Evolutionary conservation across 2,888 invertebrate genomes (phyloP), one percentile per base, ranked within the genome.

Genomic region (Agrilus mali): DNA sequence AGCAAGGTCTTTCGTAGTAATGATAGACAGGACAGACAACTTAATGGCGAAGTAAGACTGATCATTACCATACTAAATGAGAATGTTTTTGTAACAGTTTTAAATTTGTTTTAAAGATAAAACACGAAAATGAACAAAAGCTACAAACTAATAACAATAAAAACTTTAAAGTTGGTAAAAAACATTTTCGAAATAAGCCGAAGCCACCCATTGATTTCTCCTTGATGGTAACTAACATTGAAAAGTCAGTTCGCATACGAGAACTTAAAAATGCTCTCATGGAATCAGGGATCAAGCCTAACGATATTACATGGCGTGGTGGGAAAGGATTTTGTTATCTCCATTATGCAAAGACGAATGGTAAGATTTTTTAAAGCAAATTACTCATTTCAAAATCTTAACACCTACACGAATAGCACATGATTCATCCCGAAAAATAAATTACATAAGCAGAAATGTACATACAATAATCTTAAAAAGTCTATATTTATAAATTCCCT

Each of bases 211-310:
- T 53, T 20, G 53, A 53, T 43, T 53, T 53, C 61, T 75, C 78
- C 6, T 53, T 73, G 34, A 67, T 68, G 70, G 75, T 86, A 42
- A 78, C 80, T 12, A 86, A 86, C 60, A 82, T 86, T 56, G 75
- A 80, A 43, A 77, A 76, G 14, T 75, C 73, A 47, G 79, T 82
- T 10, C 73, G 85, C 48, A 78, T 86, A 7, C 77, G 82, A 38
- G 85, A 86, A 58, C 65, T 86, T 54, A 86, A 86, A 60, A 74
- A 77, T 40, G 86, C 83, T 32, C 65, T 86, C 31, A 72, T 72
- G 35, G 81, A 82, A 56, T 78, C 83, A 53, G 81, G 83, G 37
- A 80, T 86, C 43, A 82, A 81, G 58, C 86, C 86, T 5, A 75
- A 77, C 53, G 76, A 80, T 49, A 86, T 86, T 65, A 77, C 80